Evolutionary conservation across 1,140 invertebrate genomes (phyloP).

Genomic region (Formica exsecta): DNA sequence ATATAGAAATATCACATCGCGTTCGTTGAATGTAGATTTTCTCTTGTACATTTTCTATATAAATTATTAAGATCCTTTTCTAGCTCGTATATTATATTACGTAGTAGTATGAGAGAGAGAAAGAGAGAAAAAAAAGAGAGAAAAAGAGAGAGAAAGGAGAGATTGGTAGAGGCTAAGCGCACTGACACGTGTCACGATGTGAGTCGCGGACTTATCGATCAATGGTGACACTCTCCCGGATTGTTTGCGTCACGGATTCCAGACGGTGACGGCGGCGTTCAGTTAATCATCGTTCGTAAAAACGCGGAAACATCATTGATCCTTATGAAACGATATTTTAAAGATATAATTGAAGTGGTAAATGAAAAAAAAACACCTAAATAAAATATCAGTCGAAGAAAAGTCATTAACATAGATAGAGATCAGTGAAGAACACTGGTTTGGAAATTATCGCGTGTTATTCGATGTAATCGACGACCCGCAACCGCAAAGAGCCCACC

Average conservation of each 20-base stretch:
- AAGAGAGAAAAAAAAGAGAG: not conserved
- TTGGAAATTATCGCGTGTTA: constrained; percentile 33
- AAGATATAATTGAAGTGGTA: not conserved
- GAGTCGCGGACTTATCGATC: constrained; percentile 49
- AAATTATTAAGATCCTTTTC: constrained; percentile 82
- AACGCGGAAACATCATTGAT: constrained; percentile 13
- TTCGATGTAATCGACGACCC: constrained; percentile 31
- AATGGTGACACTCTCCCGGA: constrained; percentile 49
- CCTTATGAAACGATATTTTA: not conserved
- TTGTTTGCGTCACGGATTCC: constrained; percentile 50
- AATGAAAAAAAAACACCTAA: not conserved
- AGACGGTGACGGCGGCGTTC: constrained; percentile 17
- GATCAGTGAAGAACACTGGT: not conserved
- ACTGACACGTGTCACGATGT: constrained; percentile 63
- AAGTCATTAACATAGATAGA: not conserved
- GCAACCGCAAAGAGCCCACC: constrained; percentile 28
- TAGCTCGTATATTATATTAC: constrained; percentile 72
- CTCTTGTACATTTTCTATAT: constrained; percentile 86
- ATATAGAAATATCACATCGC: constrained; percentile 80
- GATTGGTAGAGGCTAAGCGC: constrained; percentile 72
- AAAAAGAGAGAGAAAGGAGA: constrained; percentile 17
- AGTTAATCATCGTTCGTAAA: constrained; percentile 35
- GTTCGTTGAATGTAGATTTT: constrained; percentile 85
- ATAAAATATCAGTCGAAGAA: not conserved
- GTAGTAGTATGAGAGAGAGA: constrained; percentile 27